Evolutionary conservation across 2,888 invertebrate genomes (phyloP).

Genomic region (Drosophila incognita): DNA sequence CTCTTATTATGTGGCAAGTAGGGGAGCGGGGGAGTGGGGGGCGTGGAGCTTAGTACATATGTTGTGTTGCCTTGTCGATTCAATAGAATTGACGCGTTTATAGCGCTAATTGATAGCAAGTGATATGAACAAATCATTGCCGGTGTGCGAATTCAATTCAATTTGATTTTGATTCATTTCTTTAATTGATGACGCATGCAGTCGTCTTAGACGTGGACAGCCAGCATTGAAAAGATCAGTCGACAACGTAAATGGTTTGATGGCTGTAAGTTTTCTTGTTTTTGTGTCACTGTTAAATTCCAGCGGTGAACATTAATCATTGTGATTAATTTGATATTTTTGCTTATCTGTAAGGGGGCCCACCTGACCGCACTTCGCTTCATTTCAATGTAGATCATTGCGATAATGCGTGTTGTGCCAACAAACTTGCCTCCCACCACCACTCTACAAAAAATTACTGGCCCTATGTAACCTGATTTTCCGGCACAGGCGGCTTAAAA

Average conservation of each 20-base stretch:
- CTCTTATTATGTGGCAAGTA: neutral
- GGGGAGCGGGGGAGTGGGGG: neutral
- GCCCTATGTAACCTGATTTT: constrained; percentile 18
- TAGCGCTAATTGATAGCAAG: constrained; percentile 66
- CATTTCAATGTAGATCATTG: constrained; percentile 24
- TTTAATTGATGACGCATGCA: constrained; percentile 29
- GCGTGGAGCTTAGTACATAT: constrained; percentile 15
- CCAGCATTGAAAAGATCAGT: constrained; percentile 12
- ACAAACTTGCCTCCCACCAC: neutral
- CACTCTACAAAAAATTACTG: constrained; percentile 13
- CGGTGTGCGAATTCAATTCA: constrained; percentile 10
- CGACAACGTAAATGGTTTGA: neutral
- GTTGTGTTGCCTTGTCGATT: constrained; percentile 27
- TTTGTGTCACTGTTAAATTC: neutral
- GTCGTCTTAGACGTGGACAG: constrained; percentile 12
- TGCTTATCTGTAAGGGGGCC: constrained; percentile 37
- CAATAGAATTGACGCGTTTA: constrained; percentile 42
- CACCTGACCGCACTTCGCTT: constrained; percentile 33
- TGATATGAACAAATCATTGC: constrained; percentile 44
- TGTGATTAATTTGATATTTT: constrained; percentile 41
- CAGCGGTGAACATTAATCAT: constrained; percentile 39
- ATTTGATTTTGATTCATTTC: constrained; percentile 22
- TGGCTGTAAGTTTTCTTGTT: neutral
- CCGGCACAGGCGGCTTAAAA: constrained; percentile 41
- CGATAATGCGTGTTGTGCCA: constrained; percentile 20